phyloP scores from a whole-genome alignment of 2,797 vertebrate species.

The Heterohyrax brucei region DNA sequence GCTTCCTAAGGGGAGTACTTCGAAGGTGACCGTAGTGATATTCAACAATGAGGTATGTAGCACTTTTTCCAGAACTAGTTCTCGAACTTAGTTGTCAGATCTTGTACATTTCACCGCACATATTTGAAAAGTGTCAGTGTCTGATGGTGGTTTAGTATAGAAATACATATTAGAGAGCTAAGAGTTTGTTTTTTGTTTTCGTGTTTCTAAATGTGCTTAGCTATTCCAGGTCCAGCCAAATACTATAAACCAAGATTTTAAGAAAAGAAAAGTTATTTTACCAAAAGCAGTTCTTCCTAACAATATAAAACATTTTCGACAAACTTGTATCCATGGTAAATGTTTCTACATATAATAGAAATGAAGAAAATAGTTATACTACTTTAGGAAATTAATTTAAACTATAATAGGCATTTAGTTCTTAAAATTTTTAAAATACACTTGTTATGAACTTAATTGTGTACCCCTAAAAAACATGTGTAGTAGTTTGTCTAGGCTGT shows the following conservation, averaged over 20 bases:
- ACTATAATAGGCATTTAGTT: neutral
- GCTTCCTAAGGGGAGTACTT: no score
- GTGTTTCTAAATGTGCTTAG: neutral
- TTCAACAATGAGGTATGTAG: no score
- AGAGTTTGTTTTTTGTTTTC: neutral
- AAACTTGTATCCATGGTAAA: conserved; percentile 44
- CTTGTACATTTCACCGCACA: neutral
- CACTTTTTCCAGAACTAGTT: no score
- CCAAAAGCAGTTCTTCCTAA: conserved; percentile 56
- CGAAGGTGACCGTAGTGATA: no score
- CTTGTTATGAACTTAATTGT: no score
- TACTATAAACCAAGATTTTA: conserved; percentile 8
- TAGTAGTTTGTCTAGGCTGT: no score
- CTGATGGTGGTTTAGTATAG: neutral
- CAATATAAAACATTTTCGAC: conserved; percentile 63
- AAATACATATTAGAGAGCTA: neutral
- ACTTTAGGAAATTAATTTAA: conserved; percentile 36
- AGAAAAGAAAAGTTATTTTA: neutral
- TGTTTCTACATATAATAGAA: conserved; percentile 58
- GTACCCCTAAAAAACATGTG: no score
- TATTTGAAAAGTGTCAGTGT: neutral
- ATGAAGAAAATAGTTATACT: conserved; percentile 27
- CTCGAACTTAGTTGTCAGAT: no score
- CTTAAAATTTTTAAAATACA: conserved; percentile 23
- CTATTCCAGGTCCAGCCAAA: conserved; percentile 38